Conservation (phyloP, 2,888 invertebrate genomes). For the Smittia sp. region DNA sequence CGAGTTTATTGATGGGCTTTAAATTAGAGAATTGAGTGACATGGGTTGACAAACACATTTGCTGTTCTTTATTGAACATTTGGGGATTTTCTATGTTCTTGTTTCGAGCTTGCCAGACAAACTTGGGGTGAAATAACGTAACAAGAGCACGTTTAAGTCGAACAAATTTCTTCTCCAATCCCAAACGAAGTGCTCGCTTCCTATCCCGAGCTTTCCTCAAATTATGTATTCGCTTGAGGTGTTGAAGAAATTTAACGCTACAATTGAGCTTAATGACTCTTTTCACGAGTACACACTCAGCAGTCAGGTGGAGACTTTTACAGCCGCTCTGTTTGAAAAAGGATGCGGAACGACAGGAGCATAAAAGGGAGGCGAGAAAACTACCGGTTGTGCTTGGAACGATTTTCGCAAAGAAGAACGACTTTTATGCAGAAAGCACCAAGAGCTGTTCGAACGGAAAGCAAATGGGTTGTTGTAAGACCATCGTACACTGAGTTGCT, state of each 20-base stretch:
- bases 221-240: neutral
- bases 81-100: too few species aligned
- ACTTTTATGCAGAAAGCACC: too few species aligned
- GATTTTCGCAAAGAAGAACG: neutral
- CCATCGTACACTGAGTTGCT: too few species aligned
- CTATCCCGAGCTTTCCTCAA: neutral
- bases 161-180: neutral
- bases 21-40: too few species aligned
- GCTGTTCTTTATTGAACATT: too few species aligned
- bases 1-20: too few species aligned
- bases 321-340: neutral
- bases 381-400: neutral
- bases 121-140: neutral
- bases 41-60: too few species aligned
- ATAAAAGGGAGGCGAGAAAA: neutral
- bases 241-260: neutral
- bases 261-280: slow-evolving; percentile 4
- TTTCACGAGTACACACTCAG: neutral
- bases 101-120: too few species aligned
- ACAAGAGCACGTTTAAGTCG: neutral
- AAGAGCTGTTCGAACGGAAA: too few species aligned
- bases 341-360: neutral
- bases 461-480: too few species aligned
- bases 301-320: neutral
- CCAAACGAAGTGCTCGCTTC: neutral